A percentile compares a stretch with the other conserved stretches of the same genome.
Conservation (phyloP, 37 sponge, comb jelly and placozoan genomes). For the Ianthella basta region DNA sequence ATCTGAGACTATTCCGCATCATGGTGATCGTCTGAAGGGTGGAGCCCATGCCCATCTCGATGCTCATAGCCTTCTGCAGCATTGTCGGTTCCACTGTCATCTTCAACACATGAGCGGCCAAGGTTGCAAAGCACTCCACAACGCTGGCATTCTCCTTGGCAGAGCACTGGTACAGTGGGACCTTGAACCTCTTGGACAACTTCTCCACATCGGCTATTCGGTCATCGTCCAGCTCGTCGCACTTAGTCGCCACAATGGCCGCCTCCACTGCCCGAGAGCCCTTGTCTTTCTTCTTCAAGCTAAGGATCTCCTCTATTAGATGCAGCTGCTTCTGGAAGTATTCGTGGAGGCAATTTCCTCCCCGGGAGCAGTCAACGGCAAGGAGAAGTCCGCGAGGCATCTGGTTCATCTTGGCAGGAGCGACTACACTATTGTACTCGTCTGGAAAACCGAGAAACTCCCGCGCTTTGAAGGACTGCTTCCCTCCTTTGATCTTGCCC, state of each 20-base stretch:
- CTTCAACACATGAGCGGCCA: constrained; percentile 35
- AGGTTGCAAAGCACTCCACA: constrained; percentile 23
- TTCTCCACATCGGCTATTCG: constrained; percentile 34
- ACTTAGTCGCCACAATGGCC: constrained; percentile 64
- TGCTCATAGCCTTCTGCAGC: neutral
- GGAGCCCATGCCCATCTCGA: constrained; percentile 23
- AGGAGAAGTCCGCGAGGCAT: constrained; percentile 47
- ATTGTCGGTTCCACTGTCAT: no score
- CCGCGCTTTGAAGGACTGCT: constrained; percentile 50
- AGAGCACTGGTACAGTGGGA: constrained; percentile 45
- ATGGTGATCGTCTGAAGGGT: neutral
- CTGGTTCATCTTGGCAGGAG: constrained; percentile 27
- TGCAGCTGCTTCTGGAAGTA: constrained; percentile 48
- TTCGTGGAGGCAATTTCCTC: neutral
- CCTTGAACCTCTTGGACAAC: constrained; percentile 33
- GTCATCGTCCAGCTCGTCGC: constrained; percentile 16
- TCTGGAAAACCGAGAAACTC: constrained; percentile 22
- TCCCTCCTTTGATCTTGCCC: constrained; percentile 44
- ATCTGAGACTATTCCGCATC: neutral
- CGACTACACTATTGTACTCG: neutral
- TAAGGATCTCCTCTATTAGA: constrained; percentile 31
- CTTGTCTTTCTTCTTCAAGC: constrained; percentile 35
- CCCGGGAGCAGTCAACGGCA: constrained; percentile 50
- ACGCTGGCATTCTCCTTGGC: constrained; percentile 47
- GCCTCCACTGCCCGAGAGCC: constrained; percentile 26